These are phyloP conservation scores for Noturus placidus DNA, from an alignment of 2,113 vertebrate species.

Conservation along the genomic window DNA sequence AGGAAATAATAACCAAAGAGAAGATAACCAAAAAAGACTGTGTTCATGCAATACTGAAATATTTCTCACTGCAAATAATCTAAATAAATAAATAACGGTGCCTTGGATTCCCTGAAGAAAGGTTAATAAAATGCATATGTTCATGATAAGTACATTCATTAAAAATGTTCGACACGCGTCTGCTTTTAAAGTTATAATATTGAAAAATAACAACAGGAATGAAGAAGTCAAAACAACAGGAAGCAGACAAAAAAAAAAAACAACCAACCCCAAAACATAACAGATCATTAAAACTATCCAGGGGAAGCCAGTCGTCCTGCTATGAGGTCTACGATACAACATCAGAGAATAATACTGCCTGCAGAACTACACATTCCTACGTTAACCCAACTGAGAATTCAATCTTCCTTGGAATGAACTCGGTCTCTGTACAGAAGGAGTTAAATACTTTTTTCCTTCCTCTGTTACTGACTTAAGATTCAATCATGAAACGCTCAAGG, in stretches of 20 bases:
- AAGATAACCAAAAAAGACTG: not conserved
- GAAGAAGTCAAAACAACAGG: not conserved
- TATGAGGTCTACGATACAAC: not conserved
- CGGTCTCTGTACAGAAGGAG: not conserved
- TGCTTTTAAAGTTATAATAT: not conserved
- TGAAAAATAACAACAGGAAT: not conserved
- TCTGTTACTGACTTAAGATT: not conserved
- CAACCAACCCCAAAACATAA: not conserved
- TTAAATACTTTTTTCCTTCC: not conserved
- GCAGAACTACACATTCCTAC: not conserved
- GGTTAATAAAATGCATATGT: not conserved
- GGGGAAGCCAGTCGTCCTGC: not conserved
- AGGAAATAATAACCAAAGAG: conserved; percentile 31
- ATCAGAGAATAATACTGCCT: not conserved
- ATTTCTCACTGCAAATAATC: not conserved
- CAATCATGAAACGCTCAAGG: not conserved
- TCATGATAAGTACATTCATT: not conserved
- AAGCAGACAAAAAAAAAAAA: not conserved
- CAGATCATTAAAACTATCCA: not conserved
- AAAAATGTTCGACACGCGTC: not conserved
- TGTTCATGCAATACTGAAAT: not conserved
- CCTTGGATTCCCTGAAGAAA: not conserved
- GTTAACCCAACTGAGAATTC: not conserved
- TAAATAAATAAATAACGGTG: not conserved
- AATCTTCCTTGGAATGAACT: not conserved